Conservation (phyloP, 2,888 invertebrate species). For the Tolmerus cingulatus region DNA sequence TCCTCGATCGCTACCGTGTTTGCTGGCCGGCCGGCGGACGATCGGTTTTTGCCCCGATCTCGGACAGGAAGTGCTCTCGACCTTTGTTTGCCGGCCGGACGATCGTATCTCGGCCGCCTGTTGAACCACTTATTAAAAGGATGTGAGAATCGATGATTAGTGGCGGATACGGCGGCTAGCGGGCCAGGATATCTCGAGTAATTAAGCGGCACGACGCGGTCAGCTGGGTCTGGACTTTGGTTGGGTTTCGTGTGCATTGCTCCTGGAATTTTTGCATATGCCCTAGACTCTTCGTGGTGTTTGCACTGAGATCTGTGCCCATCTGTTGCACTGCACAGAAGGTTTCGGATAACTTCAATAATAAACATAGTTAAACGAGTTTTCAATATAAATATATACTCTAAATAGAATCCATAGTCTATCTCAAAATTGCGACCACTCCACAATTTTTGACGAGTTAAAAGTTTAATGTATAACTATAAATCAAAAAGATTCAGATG, state of each 20-base stretch:
- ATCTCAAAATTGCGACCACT: too few relatives aligned
- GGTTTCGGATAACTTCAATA: neutral
- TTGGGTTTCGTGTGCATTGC: neutral
- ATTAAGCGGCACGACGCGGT: neutral
- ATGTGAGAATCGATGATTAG: conserved; percentile 47
- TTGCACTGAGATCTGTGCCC: neutral
- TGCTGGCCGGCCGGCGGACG: neutral
- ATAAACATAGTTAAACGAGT: neutral
- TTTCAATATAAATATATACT: neutral
- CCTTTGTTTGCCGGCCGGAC: neutral
- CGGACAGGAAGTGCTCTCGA: conserved; percentile 17
- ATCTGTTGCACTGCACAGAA: neutral
- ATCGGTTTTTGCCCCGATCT: neutral
- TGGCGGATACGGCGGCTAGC: conserved; percentile 13
- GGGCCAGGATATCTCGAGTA: conserved; percentile 26
- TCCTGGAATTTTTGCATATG: neutral
- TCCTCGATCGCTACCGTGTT: conserved; percentile 25
- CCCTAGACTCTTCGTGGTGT: neutral
- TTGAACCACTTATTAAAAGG: conserved; percentile 42
- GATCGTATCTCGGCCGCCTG: conserved; percentile 35
- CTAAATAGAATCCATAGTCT: too few relatives aligned
- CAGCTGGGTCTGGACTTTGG: neutral
- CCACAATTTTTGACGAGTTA: too few relatives aligned
- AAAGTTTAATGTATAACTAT: too few relatives aligned
- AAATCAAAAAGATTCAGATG: too few relatives aligned